Percentiles rank a stretch among this genome's conserved stretches.
Evolutionary conservation across 2,797 vertebrate species (phyloP).

Genomic region (Arvicola amphibius): DNA sequence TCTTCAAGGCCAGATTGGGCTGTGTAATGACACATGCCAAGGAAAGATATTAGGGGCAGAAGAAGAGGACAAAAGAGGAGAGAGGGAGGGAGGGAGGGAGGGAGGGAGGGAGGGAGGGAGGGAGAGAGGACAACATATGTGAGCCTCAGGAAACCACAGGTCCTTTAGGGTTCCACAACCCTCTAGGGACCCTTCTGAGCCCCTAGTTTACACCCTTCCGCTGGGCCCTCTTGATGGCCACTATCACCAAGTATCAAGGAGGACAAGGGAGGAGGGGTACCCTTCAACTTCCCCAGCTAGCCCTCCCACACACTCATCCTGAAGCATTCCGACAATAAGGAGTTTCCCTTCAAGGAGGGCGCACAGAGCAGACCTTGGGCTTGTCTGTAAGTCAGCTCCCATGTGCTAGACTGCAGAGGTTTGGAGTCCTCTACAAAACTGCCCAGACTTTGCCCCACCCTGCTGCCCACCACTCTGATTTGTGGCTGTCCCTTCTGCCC

Average conservation of each 20-base stretch:
- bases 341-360: neutral
- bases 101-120: too few relatives aligned
- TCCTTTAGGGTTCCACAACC: neutral
- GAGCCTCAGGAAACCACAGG: neutral
- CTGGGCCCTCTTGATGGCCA: too few relatives aligned
- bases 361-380: neutral
- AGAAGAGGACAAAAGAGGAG: neutral
- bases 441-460: neutral
- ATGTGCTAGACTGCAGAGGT: accelerated
- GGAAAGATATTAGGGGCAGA: neutral
- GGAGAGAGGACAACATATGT: neutral
- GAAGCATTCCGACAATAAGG: neutral
- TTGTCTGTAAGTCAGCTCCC: neutral
- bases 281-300: too few relatives aligned
- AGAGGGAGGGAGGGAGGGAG: accelerated
- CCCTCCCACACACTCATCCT: neutral
- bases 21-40: neutral
- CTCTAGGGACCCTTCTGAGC: neutral
- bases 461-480: neutral
- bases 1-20: neutral
- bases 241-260: too few relatives aligned
- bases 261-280: neutral
- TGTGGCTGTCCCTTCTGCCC: accelerated
- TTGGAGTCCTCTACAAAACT: too few relatives aligned
- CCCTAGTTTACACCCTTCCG: neutral